Base-by-base conservation (phyloP, 2,113 vertebrate species). In the Theristicus caerulescens region DNA sequence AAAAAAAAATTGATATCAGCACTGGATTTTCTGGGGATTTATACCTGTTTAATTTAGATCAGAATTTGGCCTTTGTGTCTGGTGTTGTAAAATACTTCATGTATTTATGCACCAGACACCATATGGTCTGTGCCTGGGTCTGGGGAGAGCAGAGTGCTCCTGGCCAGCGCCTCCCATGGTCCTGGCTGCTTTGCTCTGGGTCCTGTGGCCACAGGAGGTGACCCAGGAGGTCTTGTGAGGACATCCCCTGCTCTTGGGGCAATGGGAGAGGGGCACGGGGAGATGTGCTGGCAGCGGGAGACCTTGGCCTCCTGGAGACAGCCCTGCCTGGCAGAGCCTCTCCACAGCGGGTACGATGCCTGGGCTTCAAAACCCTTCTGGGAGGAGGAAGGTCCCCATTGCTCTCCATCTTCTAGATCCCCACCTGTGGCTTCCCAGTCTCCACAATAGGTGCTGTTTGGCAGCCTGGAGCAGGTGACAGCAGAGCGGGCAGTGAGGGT, bases 291-390 rank as follows among this genome's bases (percentile, higher is more conserved):
- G 44, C 52, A 77, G 58, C 6, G 1, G 52, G 31, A 59, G 29
- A 59, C 10, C 24, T 32, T 34, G 57, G 29, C 51, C 62, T 32
- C 52, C 70, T 36, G 61, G 8, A 69, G 36, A 17, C 32, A 4
- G 1, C 24, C 19, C 52, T 83, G 54, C 29, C 64, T 21, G 42
- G 80, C 27, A 49, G 54, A 86, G 76, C 26, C 82, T n/a, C 49
- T 40, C 7, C 3, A 1, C 47, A 38, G 62, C 0, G 1, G 24
- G 24, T 15, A 1, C 0, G 3, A 1, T 11, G 27, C 15, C 2
- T 0, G 1, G 15, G 16, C 70, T 67, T 36, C 8, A 11, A 10
- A 58, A 21, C 24, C 24, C 20, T 29, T 26, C 0, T 26, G 55
- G 72, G 54, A 76, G 42, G 38, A 34, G 44, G 26, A 54, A 11